These are phyloP conservation scores for Phocides pigmalion DNA, from an alignment of 1,140 invertebrate species.

Conservation along the genomic window DNA sequence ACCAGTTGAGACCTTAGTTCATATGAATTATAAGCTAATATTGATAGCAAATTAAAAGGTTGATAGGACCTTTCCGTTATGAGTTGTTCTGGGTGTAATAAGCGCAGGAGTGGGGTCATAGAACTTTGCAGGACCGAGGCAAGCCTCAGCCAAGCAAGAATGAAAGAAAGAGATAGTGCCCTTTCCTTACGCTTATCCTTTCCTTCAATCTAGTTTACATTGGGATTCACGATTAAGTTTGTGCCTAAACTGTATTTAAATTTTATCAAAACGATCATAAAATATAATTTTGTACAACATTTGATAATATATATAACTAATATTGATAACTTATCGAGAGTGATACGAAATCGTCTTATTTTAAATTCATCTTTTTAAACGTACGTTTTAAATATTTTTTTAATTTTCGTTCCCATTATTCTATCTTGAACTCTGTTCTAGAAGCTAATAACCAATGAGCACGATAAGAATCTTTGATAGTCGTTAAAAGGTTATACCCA, in stretches of 20 bases:
- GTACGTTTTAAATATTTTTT: too few relatives aligned
- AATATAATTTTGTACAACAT: too few relatives aligned
- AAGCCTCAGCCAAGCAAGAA: slow-evolving; percentile 25
- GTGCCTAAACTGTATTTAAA: slow-evolving; percentile 13
- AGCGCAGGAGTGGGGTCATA: slow-evolving; percentile 74
- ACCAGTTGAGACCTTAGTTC: slow-evolving; percentile 8
- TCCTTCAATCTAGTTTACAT: slow-evolving; percentile 44
- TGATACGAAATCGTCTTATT: too few relatives aligned
- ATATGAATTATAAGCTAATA: slow-evolving; percentile 31
- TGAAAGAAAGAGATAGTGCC: slow-evolving; percentile 54
- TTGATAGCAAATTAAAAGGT: slow-evolving; percentile 11
- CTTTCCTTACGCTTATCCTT: slow-evolving; percentile 40
- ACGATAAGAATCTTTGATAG: too few relatives aligned
- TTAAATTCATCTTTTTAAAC: too few relatives aligned
- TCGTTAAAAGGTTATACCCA: too few relatives aligned
- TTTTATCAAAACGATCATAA: too few relatives aligned
- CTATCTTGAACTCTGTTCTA: too few relatives aligned
- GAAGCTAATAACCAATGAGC: too few relatives aligned
- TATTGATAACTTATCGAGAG: too few relatives aligned
- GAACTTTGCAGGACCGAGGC: slow-evolving; percentile 69
- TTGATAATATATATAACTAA: too few relatives aligned
- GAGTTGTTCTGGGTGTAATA: slow-evolving; percentile 56
- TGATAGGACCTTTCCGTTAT: slow-evolving; percentile 45
- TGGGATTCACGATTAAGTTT: slow-evolving; percentile 44
- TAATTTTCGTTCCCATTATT: too few relatives aligned